phyloP scores from a whole-genome alignment of 2,113 vertebrate species.

The Solenodon paradoxus region DNA sequence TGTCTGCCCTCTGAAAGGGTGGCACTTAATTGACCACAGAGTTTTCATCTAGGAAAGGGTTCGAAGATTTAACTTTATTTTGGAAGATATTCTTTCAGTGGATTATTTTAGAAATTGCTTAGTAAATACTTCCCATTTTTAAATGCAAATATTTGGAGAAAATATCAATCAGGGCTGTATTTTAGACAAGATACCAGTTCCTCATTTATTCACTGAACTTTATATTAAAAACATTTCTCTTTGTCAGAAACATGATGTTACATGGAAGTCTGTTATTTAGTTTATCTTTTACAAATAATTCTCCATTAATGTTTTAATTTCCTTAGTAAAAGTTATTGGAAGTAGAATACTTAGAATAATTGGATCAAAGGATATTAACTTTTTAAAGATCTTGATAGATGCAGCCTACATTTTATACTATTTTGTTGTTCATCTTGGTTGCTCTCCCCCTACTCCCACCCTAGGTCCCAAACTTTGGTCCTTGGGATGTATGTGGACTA shows the following conservation, averaged over 20 bases:
- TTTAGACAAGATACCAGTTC: neutral
- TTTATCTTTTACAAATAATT: constrained; percentile 31
- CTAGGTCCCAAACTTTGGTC: no score
- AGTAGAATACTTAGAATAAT: neutral
- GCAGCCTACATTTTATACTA: neutral
- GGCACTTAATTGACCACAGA: constrained; percentile 15
- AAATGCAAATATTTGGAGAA: neutral
- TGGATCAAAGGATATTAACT: neutral
- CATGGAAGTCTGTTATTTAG: neutral
- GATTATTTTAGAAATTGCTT: neutral
- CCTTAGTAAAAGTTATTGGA: constrained; percentile 1
- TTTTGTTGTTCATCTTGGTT: no score
- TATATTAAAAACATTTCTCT: neutral
- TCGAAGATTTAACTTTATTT: constrained; percentile 13
- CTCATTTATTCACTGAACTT: neutral
- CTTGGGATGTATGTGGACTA: no score
- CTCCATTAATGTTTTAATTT: constrained; percentile 30
- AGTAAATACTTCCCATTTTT: neutral
- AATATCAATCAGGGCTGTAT: constrained; percentile 2
- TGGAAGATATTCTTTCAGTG: neutral
- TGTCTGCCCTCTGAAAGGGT: neutral
- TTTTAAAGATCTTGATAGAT: neutral
- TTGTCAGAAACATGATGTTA: constrained; percentile 21
- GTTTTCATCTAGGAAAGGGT: neutral
- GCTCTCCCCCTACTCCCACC: no score